Conservation (phyloP, 1,140 invertebrate species). For the Monomorium pharaonis region DNA sequence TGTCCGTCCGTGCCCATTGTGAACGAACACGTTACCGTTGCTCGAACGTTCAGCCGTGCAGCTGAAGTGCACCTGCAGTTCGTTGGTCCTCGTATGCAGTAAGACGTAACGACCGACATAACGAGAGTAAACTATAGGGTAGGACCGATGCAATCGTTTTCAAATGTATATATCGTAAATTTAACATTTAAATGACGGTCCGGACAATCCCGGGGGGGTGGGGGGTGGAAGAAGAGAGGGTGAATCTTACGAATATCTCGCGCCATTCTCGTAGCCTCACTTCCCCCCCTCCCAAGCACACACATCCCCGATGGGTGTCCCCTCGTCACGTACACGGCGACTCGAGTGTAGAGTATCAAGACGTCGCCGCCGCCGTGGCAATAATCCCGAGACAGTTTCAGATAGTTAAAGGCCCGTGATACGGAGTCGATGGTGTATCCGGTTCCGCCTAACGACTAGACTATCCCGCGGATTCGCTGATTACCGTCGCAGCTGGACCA, state of each 20-base stretch:
- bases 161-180: background rate
- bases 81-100: slow-evolving; percentile 4
- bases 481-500: slow-evolving; percentile 5
- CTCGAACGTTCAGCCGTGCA: slow-evolving; percentile 17
- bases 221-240: too few relatives aligned
- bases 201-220: too few relatives aligned
- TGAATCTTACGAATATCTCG: background rate
- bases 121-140: background rate
- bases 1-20: background rate
- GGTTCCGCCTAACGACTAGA: slow-evolving; percentile 13
- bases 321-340: background rate
- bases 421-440: slow-evolving; percentile 15
- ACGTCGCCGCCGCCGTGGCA: slow-evolving; percentile 6
- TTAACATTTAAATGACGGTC: background rate
- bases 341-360: background rate
- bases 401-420: slow-evolving; percentile 39
- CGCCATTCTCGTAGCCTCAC: background rate
- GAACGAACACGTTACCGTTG: slow-evolving; percentile 6
- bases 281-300: background rate
- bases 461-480: slow-evolving; percentile 7
- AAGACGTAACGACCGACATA: background rate
- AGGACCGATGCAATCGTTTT: background rate
- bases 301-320: background rate
- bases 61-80: background rate
- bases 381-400: slow-evolving; percentile 31